Percentiles rank a stretch among this genome's conserved stretches.
phyloP scores from a whole-genome alignment of 1,140 invertebrate species.

The Thalassaphorura encarpata region DNA sequence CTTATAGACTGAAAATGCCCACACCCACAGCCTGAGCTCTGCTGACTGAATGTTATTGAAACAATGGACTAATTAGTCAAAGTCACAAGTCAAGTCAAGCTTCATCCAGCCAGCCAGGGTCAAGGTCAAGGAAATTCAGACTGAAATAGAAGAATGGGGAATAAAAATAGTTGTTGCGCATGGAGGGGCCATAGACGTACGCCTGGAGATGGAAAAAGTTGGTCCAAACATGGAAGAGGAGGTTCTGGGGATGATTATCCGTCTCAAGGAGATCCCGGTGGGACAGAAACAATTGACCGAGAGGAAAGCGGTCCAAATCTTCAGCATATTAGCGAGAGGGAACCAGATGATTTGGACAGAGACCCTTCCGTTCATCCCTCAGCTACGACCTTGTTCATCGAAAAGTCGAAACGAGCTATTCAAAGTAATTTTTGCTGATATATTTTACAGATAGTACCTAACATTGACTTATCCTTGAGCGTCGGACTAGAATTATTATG shows the following conservation, averaged over 20 bases:
- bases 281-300: constrained; percentile 35
- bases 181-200: constrained; percentile 33
- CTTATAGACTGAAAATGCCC: not conserved
- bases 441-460: not conserved
- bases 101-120: not conserved
- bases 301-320: constrained; percentile 77
- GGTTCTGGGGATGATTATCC: constrained; percentile 37
- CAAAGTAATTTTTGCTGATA: constrained; percentile 52
- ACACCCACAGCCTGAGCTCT: not conserved
- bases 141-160: constrained; percentile 49
- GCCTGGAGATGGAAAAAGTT: constrained; percentile 40
- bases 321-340: constrained; percentile 95
- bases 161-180: constrained; percentile 65
- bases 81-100: not conserved
- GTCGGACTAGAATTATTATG: too few species aligned
- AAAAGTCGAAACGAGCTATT: constrained; percentile 79
- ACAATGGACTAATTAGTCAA: not conserved
- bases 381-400: constrained; percentile 89
- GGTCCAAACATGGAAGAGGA: constrained; percentile 41
- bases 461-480: too few species aligned
- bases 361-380: constrained; percentile 95
- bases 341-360: constrained; percentile 84
- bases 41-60: not conserved
- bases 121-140: not conserved
- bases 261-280: constrained; percentile 36